These are phyloP conservation scores for Mimas tiliae DNA, from an alignment of 2,888 invertebrate genomes.

Conservation along the genomic window DNA sequence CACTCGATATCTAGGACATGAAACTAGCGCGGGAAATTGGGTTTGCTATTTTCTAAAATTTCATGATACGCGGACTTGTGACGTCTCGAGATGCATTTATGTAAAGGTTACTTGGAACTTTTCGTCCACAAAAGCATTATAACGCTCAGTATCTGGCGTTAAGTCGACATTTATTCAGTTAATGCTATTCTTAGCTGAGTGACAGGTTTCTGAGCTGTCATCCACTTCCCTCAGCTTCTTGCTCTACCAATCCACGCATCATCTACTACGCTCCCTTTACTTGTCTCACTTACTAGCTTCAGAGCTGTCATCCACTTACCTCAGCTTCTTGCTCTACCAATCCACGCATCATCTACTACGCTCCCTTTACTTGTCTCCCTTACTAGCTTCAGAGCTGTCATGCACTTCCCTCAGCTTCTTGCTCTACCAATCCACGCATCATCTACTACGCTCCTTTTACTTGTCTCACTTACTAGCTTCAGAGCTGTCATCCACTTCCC, in stretches of 20 bases:
- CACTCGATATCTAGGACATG: slow-evolving; percentile 24
- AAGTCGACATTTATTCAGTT: no score
- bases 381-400: no score
- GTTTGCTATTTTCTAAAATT: slow-evolving; percentile 16
- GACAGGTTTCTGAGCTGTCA: no score
- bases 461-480: no score
- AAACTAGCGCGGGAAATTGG: slow-evolving; percentile 21
- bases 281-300: no score
- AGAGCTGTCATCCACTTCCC: no score
- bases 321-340: neutral
- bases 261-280: slow-evolving; percentile 20
- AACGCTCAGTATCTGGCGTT: neutral
- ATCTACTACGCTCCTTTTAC: slow-evolving; percentile 3
- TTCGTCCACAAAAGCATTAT: neutral
- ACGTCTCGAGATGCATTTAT: slow-evolving; percentile 1
- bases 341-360: slow-evolving; percentile 13
- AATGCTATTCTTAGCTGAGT: no score
- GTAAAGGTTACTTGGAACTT: slow-evolving; percentile 1
- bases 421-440: neutral
- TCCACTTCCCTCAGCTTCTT: neutral
- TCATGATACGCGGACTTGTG: slow-evolving; percentile 7
- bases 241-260: slow-evolving; percentile 1
- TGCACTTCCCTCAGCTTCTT: slow-evolving; percentile 3
- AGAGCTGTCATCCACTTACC: neutral
- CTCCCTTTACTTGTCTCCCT: slow-evolving; percentile 3